Evolutionary conservation across 2,888 invertebrate species (phyloP).

Genomic region (Nasonovia ribisnigri): DNA sequence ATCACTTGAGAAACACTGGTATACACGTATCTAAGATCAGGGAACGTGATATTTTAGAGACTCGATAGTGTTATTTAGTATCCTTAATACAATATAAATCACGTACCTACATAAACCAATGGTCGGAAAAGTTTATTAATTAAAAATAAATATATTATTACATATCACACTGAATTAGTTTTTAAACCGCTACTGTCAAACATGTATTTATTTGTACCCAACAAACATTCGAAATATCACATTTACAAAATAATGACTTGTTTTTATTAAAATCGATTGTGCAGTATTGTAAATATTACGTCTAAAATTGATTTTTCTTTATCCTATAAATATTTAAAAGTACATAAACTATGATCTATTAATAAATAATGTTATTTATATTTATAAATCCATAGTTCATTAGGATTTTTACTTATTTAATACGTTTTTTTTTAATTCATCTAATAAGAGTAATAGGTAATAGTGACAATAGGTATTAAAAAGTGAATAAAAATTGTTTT

Average conservation of each 20-base stretch:
- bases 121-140: not conserved
- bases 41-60: not conserved
- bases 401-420: not conserved
- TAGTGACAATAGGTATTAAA: not conserved
- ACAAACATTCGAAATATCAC: not conserved
- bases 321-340: too few species aligned
- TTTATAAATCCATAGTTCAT: not conserved
- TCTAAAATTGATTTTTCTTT: too few species aligned
- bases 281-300: not conserved
- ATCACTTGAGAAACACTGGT: not conserved
- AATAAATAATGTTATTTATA: too few species aligned
- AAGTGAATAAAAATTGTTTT: not conserved
- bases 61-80: not conserved
- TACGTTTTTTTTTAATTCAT: not conserved
- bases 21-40: not conserved
- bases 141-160: not conserved
- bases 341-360: not conserved
- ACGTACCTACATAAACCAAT: not conserved
- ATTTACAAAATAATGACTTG: not conserved
- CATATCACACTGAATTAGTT: not conserved
- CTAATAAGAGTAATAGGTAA: not conserved
- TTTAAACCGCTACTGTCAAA: not conserved
- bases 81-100: not conserved
- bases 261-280: not conserved
- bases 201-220: not conserved